A percentile compares a stretch with the other conserved stretches of the same genome.
Evolutionary conservation across 2,113 vertebrate species (phyloP).

Genomic region (Budorcas taxicolor): DNA sequence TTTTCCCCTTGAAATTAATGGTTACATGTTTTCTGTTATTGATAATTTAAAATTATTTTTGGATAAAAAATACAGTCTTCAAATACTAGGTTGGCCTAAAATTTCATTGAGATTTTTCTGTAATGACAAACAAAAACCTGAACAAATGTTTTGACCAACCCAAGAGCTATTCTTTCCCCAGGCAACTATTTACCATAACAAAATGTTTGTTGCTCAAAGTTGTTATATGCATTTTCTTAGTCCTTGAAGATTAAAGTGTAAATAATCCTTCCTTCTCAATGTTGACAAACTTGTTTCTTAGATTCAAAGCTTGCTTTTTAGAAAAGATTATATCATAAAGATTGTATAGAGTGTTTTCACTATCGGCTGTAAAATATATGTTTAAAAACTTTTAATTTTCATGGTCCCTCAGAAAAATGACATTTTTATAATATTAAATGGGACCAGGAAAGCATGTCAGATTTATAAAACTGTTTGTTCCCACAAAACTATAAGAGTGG

Average conservation of each 20-base stretch:
- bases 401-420: neutral
- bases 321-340: neutral
- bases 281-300: neutral
- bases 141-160: neutral
- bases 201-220: neutral
- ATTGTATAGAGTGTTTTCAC: neutral
- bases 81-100: neutral
- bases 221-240: neutral
- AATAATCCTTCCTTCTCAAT: neutral
- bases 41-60: conserved; percentile 14
- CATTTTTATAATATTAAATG: conserved; percentile 50
- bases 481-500: conserved; percentile 27
- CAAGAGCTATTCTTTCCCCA: neutral
- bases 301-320: neutral
- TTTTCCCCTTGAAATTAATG: conserved; percentile 7
- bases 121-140: neutral
- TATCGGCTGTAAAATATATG: neutral
- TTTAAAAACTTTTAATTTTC: conserved; percentile 1
- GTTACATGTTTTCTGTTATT: neutral
- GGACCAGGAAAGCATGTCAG: conserved; percentile 28
- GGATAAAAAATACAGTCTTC: neutral
- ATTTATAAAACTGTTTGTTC: conserved; percentile 57
- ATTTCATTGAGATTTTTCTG: neutral
- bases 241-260: neutral
- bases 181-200: neutral